Conservation (phyloP, 1,140 invertebrate genomes). For the Hycleus phaleratus region DNA sequence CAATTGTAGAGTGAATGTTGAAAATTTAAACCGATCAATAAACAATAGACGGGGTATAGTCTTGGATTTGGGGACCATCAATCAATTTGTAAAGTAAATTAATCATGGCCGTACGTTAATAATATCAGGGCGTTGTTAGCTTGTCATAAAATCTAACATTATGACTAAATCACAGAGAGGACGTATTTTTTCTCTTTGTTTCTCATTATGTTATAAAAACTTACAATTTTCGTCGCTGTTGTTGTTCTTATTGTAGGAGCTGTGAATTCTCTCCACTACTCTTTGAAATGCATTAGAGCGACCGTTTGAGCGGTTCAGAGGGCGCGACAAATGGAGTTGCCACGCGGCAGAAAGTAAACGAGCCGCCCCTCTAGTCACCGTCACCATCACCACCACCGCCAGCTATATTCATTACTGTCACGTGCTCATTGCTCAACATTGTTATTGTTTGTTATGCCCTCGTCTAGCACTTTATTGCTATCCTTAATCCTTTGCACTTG, state of each 20-base stretch:
- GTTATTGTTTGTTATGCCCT: slow-evolving; percentile 29
- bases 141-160: slow-evolving; percentile 20
- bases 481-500: slow-evolving; percentile 28
- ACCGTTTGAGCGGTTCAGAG: slow-evolving; percentile 16
- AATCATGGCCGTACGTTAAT: slow-evolving; percentile 9
- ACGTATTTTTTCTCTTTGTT: not conserved
- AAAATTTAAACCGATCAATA: no score
- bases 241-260: not conserved
- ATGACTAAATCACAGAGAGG: slow-evolving; percentile 17
- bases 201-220: no score
- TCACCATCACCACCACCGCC: slow-evolving; percentile 12
- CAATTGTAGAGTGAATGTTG: no score
- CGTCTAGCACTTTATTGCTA: slow-evolving; percentile 22
- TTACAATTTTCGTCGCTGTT: no score
- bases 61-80: slow-evolving; percentile 1
- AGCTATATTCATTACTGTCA: slow-evolving; percentile 31
- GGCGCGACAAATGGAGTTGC: slow-evolving; percentile 29
- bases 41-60: no score
- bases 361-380: slow-evolving; percentile 16
- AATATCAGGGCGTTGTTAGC: not conserved
- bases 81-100: slow-evolving; percentile 16
- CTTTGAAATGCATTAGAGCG: slow-evolving; percentile 23
- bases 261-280: slow-evolving; percentile 6
- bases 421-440: slow-evolving; percentile 25
- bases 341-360: slow-evolving; percentile 28